Percentiles rank a stretch among this genome's conserved stretches.
These are phyloP conservation scores for Leptoclinus maculatus DNA, from an alignment of 2,797 vertebrate genomes.

Conservation along the genomic window DNA sequence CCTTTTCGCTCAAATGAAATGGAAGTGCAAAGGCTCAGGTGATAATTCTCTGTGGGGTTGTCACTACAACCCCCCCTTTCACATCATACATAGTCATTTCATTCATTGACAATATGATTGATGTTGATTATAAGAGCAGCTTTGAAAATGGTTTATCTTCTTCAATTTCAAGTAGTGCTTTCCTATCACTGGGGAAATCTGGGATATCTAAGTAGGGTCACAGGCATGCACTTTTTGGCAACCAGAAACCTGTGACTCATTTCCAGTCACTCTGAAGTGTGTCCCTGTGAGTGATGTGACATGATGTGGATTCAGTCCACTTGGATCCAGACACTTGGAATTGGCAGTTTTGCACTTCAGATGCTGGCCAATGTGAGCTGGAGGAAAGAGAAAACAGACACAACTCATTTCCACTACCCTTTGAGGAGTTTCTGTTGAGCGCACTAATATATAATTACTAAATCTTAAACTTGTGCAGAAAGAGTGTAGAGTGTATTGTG, in stretches of 20 bases:
- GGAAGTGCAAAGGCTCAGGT: background rate
- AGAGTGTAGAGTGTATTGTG: background rate
- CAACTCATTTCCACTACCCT: background rate
- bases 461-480: background rate
- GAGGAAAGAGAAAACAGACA: constrained; percentile 7
- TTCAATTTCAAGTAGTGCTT: background rate
- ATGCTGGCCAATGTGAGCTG: background rate
- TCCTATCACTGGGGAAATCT: background rate
- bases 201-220: background rate
- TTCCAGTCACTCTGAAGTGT: constrained; percentile 13
- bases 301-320: constrained; percentile 19
- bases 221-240: background rate
- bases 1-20: background rate
- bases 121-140: background rate
- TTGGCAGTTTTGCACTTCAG: constrained; percentile 26
- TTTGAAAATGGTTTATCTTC: background rate
- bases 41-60: background rate
- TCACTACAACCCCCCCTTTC: background rate
- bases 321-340: constrained; percentile 20
- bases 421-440: background rate
- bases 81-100: background rate
- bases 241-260: constrained; percentile 6
- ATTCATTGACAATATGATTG: too few species aligned
- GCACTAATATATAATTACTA: background rate
- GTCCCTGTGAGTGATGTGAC: constrained; percentile 18